Evolutionary conservation across 2,888 invertebrate species (phyloP).

Genomic region (Sphaerophoria rueppellii): DNA sequence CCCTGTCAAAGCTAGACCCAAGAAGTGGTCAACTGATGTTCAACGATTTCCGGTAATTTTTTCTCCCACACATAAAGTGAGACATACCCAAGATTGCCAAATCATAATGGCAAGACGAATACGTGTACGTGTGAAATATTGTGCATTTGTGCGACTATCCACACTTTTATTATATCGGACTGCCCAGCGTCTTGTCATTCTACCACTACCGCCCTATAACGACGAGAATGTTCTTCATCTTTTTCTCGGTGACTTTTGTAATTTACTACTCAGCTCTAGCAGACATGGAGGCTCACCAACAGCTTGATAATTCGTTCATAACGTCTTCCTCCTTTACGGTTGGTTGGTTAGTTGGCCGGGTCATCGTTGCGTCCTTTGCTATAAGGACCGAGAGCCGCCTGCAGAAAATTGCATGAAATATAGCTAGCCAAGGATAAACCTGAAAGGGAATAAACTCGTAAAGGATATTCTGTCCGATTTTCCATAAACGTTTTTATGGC

Average conservation of each 20-base stretch:
- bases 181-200: not conserved
- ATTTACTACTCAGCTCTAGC: constrained; percentile 6
- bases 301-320: constrained; percentile 35
- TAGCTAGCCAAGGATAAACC: constrained; percentile 19
- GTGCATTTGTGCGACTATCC: constrained; percentile 49
- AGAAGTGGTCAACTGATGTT: constrained; percentile 23
- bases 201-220: not conserved
- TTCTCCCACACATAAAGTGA: constrained; percentile 24
- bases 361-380: not conserved
- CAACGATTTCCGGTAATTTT: constrained; percentile 40
- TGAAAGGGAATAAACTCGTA: constrained; percentile 1
- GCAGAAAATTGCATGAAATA: constrained; percentile 64
- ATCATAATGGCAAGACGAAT: constrained; percentile 56
- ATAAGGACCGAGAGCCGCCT: constrained; percentile 26
- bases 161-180: constrained; percentile 50
- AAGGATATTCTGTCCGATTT: constrained; percentile 26
- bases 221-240: constrained; percentile 44
- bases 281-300: constrained; percentile 21
- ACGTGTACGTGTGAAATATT: constrained; percentile 64
- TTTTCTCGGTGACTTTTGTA: constrained; percentile 40
- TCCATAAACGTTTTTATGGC: constrained; percentile 28
- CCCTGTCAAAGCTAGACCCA: not conserved
- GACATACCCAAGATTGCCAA: constrained; percentile 30
- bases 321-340: not conserved
- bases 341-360: not conserved